Percentiles rank a stretch among this genome's conserved stretches.
These are phyloP conservation scores for Apoda limacodes DNA, from an alignment of 2,888 invertebrate genomes.

Conservation along the genomic window DNA sequence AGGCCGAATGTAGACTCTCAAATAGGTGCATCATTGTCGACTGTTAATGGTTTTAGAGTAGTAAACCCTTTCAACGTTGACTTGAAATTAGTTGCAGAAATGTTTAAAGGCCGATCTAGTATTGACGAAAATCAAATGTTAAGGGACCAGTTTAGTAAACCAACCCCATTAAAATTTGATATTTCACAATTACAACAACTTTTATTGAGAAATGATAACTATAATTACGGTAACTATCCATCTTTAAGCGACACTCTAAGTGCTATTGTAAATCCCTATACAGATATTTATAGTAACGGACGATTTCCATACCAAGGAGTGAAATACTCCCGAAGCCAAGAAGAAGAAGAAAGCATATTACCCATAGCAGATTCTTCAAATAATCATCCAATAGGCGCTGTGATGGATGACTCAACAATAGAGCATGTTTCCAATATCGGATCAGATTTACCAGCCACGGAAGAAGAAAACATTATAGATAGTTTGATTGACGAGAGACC, in stretches of 20 bases:
- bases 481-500: conserved; percentile 35
- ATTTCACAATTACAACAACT: conserved; percentile 47
- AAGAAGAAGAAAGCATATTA: conserved; percentile 57
- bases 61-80: conserved; percentile 65
- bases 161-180: conserved; percentile 42
- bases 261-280: conserved; percentile 36
- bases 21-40: conserved; percentile 36
- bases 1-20: conserved; percentile 46
- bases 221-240: conserved; percentile 23
- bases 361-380: conserved; percentile 47
- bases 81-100: conserved; percentile 55
- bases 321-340: conserved; percentile 61
- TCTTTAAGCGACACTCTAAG: conserved; percentile 32
- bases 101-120: conserved; percentile 52
- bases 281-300: conserved; percentile 43
- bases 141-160: conserved; percentile 42
- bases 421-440: conserved; percentile 33
- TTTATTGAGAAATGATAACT: conserved; percentile 45
- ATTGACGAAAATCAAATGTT: conserved; percentile 41
- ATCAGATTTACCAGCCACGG: conserved; percentile 35
- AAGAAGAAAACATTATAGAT: conserved; percentile 28
- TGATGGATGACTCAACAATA: conserved; percentile 41
- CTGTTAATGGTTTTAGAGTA: conserved; percentile 62
- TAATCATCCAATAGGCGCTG: conserved; percentile 59
- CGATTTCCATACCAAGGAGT: conserved; percentile 51